Conservation (phyloP, 2,888 invertebrate species). For the Limnephilus marmoratus region DNA sequence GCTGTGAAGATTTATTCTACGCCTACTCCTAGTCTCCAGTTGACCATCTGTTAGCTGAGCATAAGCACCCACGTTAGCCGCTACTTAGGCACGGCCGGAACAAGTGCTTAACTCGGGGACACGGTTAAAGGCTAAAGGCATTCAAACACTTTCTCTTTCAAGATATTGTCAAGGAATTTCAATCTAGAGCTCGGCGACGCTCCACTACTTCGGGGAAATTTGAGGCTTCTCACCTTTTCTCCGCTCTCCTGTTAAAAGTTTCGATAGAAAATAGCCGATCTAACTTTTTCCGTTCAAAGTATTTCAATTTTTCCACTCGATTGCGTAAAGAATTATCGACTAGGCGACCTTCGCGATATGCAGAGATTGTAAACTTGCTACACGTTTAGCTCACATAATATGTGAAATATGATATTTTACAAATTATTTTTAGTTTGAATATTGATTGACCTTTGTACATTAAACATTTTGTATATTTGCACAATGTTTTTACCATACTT, state of each 20-base stretch:
- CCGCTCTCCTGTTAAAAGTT: constrained; percentile 36
- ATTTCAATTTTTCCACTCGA: neutral
- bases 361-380: neutral
- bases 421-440: neutral
- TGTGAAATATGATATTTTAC: too few species aligned
- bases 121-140: constrained; percentile 14
- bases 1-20: constrained; percentile 34
- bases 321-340: constrained; percentile 3
- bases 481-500: neutral
- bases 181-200: constrained; percentile 15
- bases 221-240: constrained; percentile 7
- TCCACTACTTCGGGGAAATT: constrained; percentile 31
- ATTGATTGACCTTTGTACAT: neutral
- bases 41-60: constrained; percentile 5
- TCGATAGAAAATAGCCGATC: constrained; percentile 15
- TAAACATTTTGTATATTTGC: neutral
- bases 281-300: constrained; percentile 22
- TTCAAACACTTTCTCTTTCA: constrained; percentile 45
- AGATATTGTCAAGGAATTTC: constrained; percentile 40
- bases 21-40: neutral
- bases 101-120: constrained; percentile 23
- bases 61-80: neutral
- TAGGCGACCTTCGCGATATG: neutral
- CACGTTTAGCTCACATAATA: neutral
- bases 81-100: neutral